phyloP scores from a whole-genome alignment of 2,888 invertebrate genomes.

The Tuberolachnus salignus region DNA sequence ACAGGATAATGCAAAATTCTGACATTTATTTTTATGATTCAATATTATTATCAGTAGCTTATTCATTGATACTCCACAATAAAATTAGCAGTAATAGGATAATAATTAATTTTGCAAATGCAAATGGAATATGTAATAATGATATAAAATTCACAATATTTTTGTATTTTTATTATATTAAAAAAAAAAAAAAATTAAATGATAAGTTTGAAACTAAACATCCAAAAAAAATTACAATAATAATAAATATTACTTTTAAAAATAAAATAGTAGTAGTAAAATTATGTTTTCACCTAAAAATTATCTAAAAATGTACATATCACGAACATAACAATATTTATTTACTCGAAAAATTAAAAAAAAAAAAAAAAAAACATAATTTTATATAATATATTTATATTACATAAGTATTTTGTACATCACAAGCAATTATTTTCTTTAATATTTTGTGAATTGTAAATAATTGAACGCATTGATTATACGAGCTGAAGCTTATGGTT shows the following conservation, averaged over 20 bases:
- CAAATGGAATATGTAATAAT: conserved; percentile 18
- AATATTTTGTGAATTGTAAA: conserved; percentile 39
- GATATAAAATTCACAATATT: conserved; percentile 26
- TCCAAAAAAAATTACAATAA: conserved; percentile 45
- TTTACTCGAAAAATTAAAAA: conserved; percentile 51
- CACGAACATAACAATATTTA: conserved; percentile 56
- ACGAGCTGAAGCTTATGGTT: conserved; percentile 26
- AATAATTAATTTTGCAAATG: not conserved
- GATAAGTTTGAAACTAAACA: conserved; percentile 53
- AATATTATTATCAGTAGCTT: too few species aligned
- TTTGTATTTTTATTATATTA: conserved; percentile 52
- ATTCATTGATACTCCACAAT: not conserved
- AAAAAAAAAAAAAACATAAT: conserved; percentile 35
- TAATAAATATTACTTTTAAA: conserved; percentile 50
- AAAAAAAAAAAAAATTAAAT: conserved; percentile 48
- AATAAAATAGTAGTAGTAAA: conserved; percentile 56
- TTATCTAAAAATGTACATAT: conserved; percentile 56
- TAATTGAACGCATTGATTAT: conserved; percentile 29
- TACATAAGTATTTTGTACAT: conserved; percentile 56
- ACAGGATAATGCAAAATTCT: too few species aligned
- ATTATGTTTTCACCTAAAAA: conserved; percentile 52
- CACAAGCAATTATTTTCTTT: conserved; percentile 47
- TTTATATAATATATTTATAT: conserved; percentile 51
- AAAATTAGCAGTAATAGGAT: not conserved
- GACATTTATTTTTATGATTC: too few species aligned